These are phyloP conservation scores for Geotrypetes seraphini DNA, from an alignment of 2,797 vertebrate species.

Conservation along the genomic window DNA sequence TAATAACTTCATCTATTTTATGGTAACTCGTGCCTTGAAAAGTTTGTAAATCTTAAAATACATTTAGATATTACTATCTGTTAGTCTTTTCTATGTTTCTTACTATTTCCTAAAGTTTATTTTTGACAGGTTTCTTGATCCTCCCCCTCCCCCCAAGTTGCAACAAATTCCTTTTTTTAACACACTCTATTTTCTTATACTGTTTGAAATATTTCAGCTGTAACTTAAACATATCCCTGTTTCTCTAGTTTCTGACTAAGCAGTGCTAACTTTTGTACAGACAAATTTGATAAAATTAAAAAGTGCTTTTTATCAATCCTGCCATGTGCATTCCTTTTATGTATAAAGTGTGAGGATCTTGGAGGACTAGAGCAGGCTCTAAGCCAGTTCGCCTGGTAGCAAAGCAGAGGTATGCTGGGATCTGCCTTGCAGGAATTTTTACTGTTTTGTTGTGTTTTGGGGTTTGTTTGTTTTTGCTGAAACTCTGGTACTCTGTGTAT, in stretches of 20 bases:
- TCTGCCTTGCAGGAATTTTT: no score
- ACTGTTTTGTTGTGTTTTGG: no score
- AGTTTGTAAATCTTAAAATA: constrained; percentile 52
- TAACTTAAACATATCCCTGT: constrained; percentile 63
- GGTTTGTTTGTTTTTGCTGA: no score
- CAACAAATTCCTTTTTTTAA: constrained; percentile 37
- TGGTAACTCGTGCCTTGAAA: constrained; percentile 63
- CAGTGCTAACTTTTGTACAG: constrained; percentile 87
- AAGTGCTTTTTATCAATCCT: constrained; percentile 47
- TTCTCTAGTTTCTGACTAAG: constrained; percentile 71
- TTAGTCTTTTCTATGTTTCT: constrained; percentile 60
- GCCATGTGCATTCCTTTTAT: constrained; percentile 7
- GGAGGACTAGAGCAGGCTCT: no score
- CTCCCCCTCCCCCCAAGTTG: constrained; percentile 5
- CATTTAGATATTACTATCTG: constrained; percentile 51
- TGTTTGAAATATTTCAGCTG: constrained; percentile 58
- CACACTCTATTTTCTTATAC: constrained; percentile 43
- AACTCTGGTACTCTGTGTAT: no score
- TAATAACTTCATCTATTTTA: constrained; percentile 49
- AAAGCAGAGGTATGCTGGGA: no score
- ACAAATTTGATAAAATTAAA: constrained; percentile 68
- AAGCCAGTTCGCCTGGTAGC: no score
- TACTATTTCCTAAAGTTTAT: constrained; percentile 47
- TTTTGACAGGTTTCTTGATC: constrained; percentile 27
- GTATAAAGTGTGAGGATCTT: no score